A percentile compares a stretch with the other conserved stretches of the same genome.
Evolutionary conservation across 1,140 invertebrate genomes (phyloP).

Genomic region (Babylonia areolata): DNA sequence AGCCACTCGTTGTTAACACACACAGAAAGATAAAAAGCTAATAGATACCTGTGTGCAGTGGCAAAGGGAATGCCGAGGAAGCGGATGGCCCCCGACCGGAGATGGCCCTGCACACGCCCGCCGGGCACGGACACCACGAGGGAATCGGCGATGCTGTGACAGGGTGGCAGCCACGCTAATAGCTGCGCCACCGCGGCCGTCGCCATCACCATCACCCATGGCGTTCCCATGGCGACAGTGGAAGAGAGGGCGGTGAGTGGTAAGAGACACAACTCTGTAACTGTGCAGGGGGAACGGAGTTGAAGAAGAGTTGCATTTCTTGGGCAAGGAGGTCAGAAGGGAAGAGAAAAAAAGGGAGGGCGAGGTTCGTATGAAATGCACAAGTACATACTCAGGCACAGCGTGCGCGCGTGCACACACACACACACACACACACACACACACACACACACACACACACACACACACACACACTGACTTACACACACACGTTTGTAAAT

Average conservation of each 20-base stretch:
- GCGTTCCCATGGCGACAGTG: background rate
- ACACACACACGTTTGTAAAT: no score
- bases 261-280: background rate
- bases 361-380: no score
- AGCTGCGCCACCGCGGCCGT: background rate
- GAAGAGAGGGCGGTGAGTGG: background rate
- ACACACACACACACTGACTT: no score
- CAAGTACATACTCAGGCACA: no score
- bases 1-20: no score
- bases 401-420: no score
- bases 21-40: no score
- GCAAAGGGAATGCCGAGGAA: slow-evolving; percentile 24
- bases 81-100: background rate
- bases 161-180: background rate
- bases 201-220: background rate
- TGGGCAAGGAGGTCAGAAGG: no score
- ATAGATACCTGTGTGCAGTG: slow-evolving; percentile 17
- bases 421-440: no score
- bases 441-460: background rate
- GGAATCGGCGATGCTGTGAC: slow-evolving; percentile 6
- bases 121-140: slow-evolving; percentile 2
- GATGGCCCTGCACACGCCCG: background rate
- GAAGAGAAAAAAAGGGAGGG: no score
- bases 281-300: no score
- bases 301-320: no score